Evolutionary conservation across 2,113 vertebrate species (phyloP).

Genomic region (Cavia aperea): DNA sequence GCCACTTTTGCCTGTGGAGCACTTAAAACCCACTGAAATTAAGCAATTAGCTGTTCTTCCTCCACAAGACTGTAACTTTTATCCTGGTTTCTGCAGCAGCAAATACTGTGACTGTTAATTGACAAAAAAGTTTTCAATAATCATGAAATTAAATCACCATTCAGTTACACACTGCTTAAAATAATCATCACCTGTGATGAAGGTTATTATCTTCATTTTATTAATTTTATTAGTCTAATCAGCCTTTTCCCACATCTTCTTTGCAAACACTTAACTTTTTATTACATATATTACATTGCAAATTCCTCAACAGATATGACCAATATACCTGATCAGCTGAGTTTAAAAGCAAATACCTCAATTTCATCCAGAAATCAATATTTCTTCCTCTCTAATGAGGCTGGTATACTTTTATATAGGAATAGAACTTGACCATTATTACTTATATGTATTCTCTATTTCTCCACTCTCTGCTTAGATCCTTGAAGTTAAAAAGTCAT

Average conservation of each 20-base stretch:
- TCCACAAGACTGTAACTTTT: background rate
- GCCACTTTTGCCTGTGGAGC: background rate
- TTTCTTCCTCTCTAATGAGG: background rate
- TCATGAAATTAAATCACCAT: background rate
- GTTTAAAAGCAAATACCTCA: background rate
- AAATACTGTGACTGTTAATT: background rate
- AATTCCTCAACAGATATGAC: background rate
- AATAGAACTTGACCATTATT: background rate
- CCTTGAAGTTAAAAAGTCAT: background rate
- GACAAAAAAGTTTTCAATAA: background rate
- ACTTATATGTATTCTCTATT: background rate
- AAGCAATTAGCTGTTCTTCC: background rate
- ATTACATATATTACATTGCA: background rate
- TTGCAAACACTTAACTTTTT: background rate
- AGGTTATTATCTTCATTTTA: background rate
- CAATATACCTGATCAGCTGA: background rate
- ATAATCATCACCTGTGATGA: background rate
- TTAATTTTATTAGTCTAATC: background rate
- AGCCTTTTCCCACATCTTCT: background rate
- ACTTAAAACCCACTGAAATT: background rate
- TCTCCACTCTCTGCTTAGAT: background rate
- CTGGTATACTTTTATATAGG: background rate
- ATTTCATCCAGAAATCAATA: background rate
- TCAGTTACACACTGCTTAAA: background rate
- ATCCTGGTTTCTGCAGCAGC: background rate